Conservation (phyloP, 2,797 vertebrate genomes). For the Lagocephalus sceleratus region DNA sequence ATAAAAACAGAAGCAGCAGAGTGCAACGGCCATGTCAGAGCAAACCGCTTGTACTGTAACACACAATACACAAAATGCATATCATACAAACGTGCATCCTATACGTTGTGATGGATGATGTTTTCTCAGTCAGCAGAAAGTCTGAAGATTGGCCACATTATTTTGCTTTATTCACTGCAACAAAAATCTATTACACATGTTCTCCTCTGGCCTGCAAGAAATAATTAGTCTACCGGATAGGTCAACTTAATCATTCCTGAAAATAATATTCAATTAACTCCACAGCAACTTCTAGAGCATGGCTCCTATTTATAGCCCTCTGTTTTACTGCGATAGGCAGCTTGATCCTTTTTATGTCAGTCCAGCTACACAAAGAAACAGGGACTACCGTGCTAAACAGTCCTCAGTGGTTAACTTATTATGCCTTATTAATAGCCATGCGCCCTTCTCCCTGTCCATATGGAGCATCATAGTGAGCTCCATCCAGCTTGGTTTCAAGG, state of each 20-base stretch:
- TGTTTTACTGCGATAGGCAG: slow-evolving; percentile 70
- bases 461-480: slow-evolving; percentile 37
- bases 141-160: slow-evolving; percentile 52
- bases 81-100: slow-evolving; percentile 15
- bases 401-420: slow-evolving; percentile 59
- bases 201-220: slow-evolving; percentile 68
- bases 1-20: no score
- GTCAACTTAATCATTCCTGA: slow-evolving; percentile 82
- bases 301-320: slow-evolving; percentile 73
- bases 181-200: slow-evolving; percentile 72
- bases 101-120: slow-evolving; percentile 44
- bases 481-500: slow-evolving; percentile 33
- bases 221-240: slow-evolving; percentile 81
- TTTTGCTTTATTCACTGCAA: slow-evolving; percentile 66
- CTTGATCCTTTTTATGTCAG: slow-evolving; percentile 68
- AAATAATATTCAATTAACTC: slow-evolving; percentile 84
- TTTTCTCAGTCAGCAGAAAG: slow-evolving; percentile 50
- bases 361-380: slow-evolving; percentile 60
- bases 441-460: slow-evolving; percentile 54
- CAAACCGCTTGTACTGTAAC: slow-evolving; percentile 11
- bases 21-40: no score
- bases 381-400: slow-evolving; percentile 57
- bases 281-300: slow-evolving; percentile 72
- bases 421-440: slow-evolving; percentile 64
- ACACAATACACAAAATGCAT: background rate